Evolutionary conservation across 2,888 invertebrate species (phyloP).

Genomic region (Drosophila mayaguana): DNA sequence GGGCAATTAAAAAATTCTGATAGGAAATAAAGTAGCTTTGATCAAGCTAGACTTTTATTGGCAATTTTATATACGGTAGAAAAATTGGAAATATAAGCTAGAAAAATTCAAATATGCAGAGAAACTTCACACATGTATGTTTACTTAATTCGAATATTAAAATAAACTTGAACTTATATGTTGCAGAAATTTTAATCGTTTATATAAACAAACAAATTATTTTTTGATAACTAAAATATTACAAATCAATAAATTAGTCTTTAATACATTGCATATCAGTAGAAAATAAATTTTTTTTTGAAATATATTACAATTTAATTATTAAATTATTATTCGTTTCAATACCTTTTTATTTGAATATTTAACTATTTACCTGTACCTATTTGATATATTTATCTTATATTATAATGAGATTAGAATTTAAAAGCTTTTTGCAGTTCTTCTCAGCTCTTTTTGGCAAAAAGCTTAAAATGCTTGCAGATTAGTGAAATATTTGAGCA

Average conservation of each 20-base stretch:
- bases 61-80: not conserved
- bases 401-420: not conserved
- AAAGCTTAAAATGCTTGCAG: not conserved
- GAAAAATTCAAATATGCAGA: not conserved
- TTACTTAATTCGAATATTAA: no score
- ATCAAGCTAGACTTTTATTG: not conserved
- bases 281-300: no score
- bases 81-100: not conserved
- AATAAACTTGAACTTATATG: no score
- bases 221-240: no score
- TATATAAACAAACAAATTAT: no score
- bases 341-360: no score
- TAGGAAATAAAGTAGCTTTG: not conserved
- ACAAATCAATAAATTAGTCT: no score
- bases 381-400: not conserved
- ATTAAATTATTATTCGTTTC: no score
- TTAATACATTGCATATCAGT: no score
- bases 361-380: no score
- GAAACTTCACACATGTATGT: not conserved
- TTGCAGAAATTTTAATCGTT: no score
- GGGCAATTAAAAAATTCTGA: constrained; percentile 7
- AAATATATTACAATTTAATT: no score
- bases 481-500: not conserved
- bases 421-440: constrained; percentile 13
- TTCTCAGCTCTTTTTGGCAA: not conserved